Base-by-base conservation (phyloP, 2,888 invertebrate genomes). In the Meta bourneti region DNA sequence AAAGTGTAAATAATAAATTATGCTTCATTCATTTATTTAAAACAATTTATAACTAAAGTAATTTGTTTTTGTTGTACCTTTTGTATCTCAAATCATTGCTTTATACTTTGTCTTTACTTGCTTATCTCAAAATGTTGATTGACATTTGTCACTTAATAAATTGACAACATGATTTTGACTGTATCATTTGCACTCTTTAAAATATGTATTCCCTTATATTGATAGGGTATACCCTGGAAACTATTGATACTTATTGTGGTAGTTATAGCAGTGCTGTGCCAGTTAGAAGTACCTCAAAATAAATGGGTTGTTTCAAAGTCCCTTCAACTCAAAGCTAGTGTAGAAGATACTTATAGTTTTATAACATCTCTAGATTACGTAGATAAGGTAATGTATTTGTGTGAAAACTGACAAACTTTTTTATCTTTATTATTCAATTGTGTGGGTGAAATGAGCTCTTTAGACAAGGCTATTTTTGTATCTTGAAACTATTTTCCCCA, bases 341-440 rank as follows among this genome's bases (percentile, higher is more conserved):
- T 91, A 70, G 93, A 92, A 69, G 93, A 93, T 71, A 89, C 93
- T n/a, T 91, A 89, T 72, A 89, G 80, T 86, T 93, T 93, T 78
- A 90, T 93, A 34, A 93, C 93, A 19, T 85, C 92, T 48, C 74
- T 90, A 61, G 93, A 93, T 80, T 93, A 93, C 82, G 89, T 93
- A n/a, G 90, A 91, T 83, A 93, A 93, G 89, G 93, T 92, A 89
- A 9, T 9, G 51, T 61, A 6, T 61, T 79, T 34, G 34, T 34
- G 34, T 1, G 4, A 34, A 34, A 34, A 2, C 34, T 34, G 9
- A 4, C 13, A 6, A 20, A 51, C 49, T 51, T 2, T 49, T 75
- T 48, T 13, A 49, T 16, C 34, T 74, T 74, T 1, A 34, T 11
- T 74, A 34, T 11, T 74, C 34, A n/a, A 16, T 13, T 75, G 34